Base-by-base conservation (phyloP, 2,797 vertebrate genomes). In the Pteronotus mesoamericanus region DNA sequence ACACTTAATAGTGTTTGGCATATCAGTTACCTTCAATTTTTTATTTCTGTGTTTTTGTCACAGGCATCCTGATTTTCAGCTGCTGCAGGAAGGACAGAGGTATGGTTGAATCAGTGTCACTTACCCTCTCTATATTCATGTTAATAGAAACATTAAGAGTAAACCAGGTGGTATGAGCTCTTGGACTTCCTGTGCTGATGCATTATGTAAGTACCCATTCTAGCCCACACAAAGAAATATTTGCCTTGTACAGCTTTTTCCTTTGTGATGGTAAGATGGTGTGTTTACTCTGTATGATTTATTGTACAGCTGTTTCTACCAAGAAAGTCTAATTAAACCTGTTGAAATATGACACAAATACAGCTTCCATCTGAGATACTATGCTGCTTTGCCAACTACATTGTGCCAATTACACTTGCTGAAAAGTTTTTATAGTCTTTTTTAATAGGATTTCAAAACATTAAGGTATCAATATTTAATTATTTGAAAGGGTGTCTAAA, bases 261-360 rank as follows among this genome's bases (percentile, higher is more conserved):
- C 92, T 98, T 98, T 98, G 94, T 98, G 94, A 85, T 96, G 90
- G 71, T 97, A 98, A 97, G 95, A 8, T 57, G 96, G 98, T 92
- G 80, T 99, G 98, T 99, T 99, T 99, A 99, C 99, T 99, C 98
- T 98, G 98, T 99, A 96, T 99, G 99, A 99, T 99, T 99, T 99
- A 99, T 98, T 96, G 94, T 97, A 98, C 99, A 99, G 99, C 99
- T 99, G 99, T 98, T 95, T 98, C 96, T 98, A 97, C 98, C 98
- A 98, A 98, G 89, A 97, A 97, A 97, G 78, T 98, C 98, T 99
- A 99, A 99, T 99, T 98, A 98, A 94, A 97, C 96, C 97, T 98
- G 99, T 98, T 99, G 99, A 99, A 99, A 99, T 98, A 98, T 74
- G 96, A 97, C 96, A 98, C 98, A 96, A 97, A 98, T 98, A 98